Conservation (phyloP, 2,888 invertebrate genomes). For the Muscina levida region DNA sequence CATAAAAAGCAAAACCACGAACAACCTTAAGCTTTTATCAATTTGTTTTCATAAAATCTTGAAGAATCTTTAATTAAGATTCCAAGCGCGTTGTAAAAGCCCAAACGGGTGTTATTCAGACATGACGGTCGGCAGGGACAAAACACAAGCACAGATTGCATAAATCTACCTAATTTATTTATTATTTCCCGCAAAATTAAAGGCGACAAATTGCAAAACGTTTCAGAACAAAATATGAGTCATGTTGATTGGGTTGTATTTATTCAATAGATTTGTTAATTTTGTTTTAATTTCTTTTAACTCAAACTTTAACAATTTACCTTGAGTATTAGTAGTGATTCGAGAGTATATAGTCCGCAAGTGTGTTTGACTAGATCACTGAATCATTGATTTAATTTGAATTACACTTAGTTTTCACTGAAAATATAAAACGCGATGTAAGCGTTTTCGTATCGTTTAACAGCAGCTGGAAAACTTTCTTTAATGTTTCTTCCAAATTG, state of each 20-base stretch:
- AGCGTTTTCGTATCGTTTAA: slow-evolving; percentile 44
- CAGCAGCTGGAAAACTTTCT: slow-evolving; percentile 54
- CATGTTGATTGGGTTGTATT: neutral
- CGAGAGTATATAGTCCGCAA: neutral
- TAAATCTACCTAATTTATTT: slow-evolving; percentile 2
- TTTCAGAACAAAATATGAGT: neutral
- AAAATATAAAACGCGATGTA: no score
- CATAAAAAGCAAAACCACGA: slow-evolving; percentile 28
- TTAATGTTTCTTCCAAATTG: slow-evolving; percentile 37
- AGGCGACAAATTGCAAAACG: slow-evolving; percentile 42
- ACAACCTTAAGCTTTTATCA: slow-evolving; percentile 56
- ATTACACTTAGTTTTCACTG: neutral
- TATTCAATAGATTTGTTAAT: no score
- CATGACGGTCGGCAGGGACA: no score
- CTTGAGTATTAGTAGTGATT: neutral
- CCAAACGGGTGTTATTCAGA: slow-evolving; percentile 10
- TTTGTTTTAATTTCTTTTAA: no score
- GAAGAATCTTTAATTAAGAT: slow-evolving; percentile 60
- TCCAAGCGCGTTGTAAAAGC: slow-evolving; percentile 60
- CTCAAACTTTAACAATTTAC: no score
- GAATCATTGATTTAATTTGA: slow-evolving; percentile 1
- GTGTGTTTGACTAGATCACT: neutral
- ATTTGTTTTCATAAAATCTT: slow-evolving; percentile 62
- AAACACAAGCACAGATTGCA: no score
- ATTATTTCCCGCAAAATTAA: slow-evolving; percentile 22